Base-by-base conservation (phyloP, 35 echinoderm and acorn worm genomes). In the Heliocidaris tuberculata region DNA sequence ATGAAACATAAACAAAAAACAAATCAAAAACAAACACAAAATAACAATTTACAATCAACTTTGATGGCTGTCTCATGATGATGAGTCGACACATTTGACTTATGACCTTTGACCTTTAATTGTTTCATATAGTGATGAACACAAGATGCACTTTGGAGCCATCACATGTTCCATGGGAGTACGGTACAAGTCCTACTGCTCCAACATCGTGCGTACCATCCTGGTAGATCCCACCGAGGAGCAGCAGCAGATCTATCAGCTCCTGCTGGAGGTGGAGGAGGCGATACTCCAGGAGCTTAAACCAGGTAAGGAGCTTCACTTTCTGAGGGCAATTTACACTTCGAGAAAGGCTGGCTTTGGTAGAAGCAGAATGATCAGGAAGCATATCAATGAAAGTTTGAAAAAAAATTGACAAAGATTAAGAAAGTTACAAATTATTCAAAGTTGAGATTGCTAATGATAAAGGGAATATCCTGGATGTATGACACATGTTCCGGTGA, bases 131-230 rank as follows among this genome's bases (percentile, higher is more conserved):
- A 99, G 98, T 96, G 98, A 99, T 94, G 96, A 99, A 49, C 97
- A 97, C 94, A 99, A 99, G 89, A 92, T 99, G 47, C 98, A 99
- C 90, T 99, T 99, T 96, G 98, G 98, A 17, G 94, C 96, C 47
- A 97, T 99, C 93, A 99, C 97, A 16, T 99, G 98, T 94, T 97
- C 94, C 85, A 96, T 99, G 60, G 98, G 98, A 11, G 96, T 99
- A 27, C 94, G 98, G 2, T 99, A 99, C 94, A 99, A 99, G 86
- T 99, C 98, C 9, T 99, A 99, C 95, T 99, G 98, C 85, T 99
- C 98, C 52, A 99, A 99, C 92, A 95, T 99, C 7, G 98, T 99
- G 19, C 95, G 98, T 16, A 99, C 98, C 15, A 96, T 99, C 94
- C 93, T 99, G 85, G 98, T 99, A 60, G 98, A 99, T 49, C 98